These are phyloP conservation scores for Heterocephalus glaber DNA, from an alignment of 2,113 vertebrate species.

Conservation along the genomic window DNA sequence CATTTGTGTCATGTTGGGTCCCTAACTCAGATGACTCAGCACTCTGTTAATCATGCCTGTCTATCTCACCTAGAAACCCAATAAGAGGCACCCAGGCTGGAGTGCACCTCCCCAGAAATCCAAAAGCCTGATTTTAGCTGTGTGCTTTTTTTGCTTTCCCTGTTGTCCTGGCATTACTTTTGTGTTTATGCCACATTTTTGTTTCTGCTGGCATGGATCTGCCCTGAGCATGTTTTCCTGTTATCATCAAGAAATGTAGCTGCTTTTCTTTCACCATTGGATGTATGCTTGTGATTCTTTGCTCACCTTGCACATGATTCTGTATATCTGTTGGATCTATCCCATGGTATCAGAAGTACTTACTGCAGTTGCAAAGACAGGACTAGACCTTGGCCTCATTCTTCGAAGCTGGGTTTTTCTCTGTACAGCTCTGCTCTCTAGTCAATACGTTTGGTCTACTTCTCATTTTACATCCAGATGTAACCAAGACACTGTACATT, in stretches of 20 bases:
- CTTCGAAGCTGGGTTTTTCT: not conserved
- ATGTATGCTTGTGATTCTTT: not conserved
- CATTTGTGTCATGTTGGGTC: not conserved
- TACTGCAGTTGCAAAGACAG: not conserved
- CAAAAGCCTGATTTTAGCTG: not conserved
- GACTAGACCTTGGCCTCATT: not conserved
- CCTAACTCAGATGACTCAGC: not conserved
- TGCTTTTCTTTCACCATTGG: not conserved
- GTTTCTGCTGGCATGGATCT: not conserved
- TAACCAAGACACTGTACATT: not conserved
- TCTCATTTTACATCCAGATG: not conserved
- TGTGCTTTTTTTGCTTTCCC: not conserved
- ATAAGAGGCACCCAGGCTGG: not conserved
- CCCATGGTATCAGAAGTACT: not conserved
- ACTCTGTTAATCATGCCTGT: not conserved
- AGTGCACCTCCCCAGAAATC: not conserved
- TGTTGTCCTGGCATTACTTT: not conserved
- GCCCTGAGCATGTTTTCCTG: not conserved
- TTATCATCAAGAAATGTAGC: not conserved
- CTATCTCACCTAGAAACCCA: not conserved
- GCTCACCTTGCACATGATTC: not conserved
- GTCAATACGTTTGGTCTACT: not conserved
- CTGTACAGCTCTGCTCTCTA: not conserved
- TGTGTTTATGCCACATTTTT: not conserved
- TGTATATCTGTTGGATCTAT: not conserved